Evolutionary conservation across 2,113 vertebrate genomes (phyloP), one percentile per base, ranked within the genome.

Genomic region (Ptilorrhoa leucosticta): DNA sequence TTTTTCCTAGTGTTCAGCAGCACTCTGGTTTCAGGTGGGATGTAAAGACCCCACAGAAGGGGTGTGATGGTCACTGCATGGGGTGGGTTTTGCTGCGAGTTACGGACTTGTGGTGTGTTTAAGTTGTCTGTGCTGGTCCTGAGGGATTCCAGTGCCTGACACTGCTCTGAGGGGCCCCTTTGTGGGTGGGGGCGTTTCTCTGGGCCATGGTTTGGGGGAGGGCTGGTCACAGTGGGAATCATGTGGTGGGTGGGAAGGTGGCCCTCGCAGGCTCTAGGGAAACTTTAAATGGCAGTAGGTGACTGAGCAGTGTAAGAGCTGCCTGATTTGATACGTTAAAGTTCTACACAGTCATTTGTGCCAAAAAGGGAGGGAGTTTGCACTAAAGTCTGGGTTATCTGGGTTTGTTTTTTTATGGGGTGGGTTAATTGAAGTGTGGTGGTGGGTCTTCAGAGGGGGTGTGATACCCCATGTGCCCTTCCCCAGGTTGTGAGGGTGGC

Each of bases 281-380:
- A 2, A 26, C 5, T 1, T 26, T 1, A 1, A 6, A 1, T 12
- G 4, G 40, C 3, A 5, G 0, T 12, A 2, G 0, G 1, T n/a
- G 60, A 3, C 4, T 40, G 50, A 17, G 65, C 17, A 39, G 39
- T 12, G 3, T 1, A 0, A 4, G 10, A 7, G 0, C 14, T 20
- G 16, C 12, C 26, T 8, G 11, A 1, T 15, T 5, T 7, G 57
- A 3, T 1, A 10, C 14, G 3, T 40, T 1, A 3, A 6, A 6
- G 1, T 11, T 4, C 1, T 4, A 0, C 2, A 15, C 2, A 7
- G 0, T 3, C 1, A 1, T 4, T 7, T 17, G 10, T 42, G 3
- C 2, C 1, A 0, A 16, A 31, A 60, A 37, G 4, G 2, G n/a
- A 1, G 13, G 10, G 40, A 4, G 3, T 9, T 51, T 0, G 0